Base-by-base conservation (phyloP, 2,113 vertebrate species). In the Prochilodus magdalenae region DNA sequence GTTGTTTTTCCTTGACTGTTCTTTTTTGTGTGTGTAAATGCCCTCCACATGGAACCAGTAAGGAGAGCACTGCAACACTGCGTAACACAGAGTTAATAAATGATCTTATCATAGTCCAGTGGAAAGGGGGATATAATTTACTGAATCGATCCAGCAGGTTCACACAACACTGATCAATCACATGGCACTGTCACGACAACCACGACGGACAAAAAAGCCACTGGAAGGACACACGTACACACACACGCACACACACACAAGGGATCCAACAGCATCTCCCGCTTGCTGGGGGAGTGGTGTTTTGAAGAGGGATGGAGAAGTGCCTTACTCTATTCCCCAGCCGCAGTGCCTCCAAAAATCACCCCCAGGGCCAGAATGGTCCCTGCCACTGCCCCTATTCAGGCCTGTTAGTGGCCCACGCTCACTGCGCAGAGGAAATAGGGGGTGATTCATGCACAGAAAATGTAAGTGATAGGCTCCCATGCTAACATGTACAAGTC, bases 251-350 rank as follows among this genome's bases (percentile, higher is more conserved):
- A 67, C 65, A n/a, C n/a, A 80, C 82, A 72, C 80, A 75, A 65
- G 77, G 81, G 81, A 80, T 74, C 83, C n/a, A n/a, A 83, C 86
- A 81, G 49, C 77, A 59, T 72, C 76, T 83, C 86, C 86, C 82
- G 33, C 74, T 81, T 69, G 51, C 75, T 71, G 92, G 95, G 91
- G 92, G 94, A 95, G 95, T 93, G 94, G 94, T 53, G 20, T 86
- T 88, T n/a, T n/a, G n/a, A 91, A 95, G 94, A 96, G 95, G 94
- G 93, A 94, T 85, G 90, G n/a, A 96, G 96, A 94, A 94, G 89
- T 98, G 97, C 98, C n/a, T 99, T 99, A 99, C 98, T 99, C 98
- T 97, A 99, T 97, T 96, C 97, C 98, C 98, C 97, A 99, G 98
- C 98, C n/a, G n/a, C 98, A 94, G 97, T 98, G 95, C 98, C 98